phyloP scores from a whole-genome alignment of 64 coral and sea anemone species.

The Porites lutea region DNA sequence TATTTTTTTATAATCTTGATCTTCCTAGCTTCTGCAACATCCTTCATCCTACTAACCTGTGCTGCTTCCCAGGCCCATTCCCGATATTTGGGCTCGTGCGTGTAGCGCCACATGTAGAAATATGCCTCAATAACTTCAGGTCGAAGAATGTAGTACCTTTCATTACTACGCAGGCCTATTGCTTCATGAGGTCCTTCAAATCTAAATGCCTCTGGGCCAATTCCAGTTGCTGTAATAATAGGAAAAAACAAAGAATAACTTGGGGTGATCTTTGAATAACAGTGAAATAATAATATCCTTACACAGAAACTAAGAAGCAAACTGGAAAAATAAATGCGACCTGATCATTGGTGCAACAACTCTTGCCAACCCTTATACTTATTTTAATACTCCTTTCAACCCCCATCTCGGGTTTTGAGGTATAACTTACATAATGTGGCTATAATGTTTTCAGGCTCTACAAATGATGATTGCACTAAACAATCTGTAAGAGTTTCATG shows the following conservation, averaged over 20 bases:
- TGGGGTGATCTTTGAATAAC: no score
- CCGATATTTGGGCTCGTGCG: slow-evolving; percentile 91
- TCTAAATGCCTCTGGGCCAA: slow-evolving; percentile 93
- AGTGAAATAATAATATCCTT: no score
- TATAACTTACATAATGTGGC: no score
- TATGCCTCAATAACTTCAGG: slow-evolving; percentile 95
- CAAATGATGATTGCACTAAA: no score
- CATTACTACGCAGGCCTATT: slow-evolving; percentile 69
- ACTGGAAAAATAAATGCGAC: no score
- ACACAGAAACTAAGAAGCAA: no score
- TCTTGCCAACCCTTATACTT: no score
- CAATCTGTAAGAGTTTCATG: no score
- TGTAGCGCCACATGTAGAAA: slow-evolving; percentile 96
- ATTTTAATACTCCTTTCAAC: no score
- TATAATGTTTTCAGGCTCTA: no score
- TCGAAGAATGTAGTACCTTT: slow-evolving; percentile 94
- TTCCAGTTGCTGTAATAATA: slow-evolving; percentile 84
- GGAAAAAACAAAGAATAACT: background rate
- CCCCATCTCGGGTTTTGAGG: no score
- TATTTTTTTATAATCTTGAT: background rate
- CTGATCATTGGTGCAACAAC: no score
- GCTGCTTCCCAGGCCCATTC: slow-evolving; percentile 97
- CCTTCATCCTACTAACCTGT: slow-evolving; percentile 63
- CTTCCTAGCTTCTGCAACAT: background rate
- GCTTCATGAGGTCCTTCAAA: slow-evolving; percentile 90